Conservation (phyloP, 2,797 vertebrate genomes). For the Podarcis lilfordi region DNA sequence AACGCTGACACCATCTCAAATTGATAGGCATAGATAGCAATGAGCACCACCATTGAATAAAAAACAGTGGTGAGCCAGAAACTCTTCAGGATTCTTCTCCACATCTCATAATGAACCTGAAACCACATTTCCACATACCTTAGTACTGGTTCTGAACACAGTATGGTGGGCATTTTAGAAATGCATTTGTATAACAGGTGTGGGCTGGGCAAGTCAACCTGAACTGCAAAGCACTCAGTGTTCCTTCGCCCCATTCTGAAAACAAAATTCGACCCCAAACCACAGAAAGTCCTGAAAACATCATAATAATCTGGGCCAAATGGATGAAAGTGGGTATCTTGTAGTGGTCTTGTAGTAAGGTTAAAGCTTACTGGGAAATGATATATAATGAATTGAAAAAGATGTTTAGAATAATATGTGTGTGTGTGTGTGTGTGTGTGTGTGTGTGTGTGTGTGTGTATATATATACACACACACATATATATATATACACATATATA, state of each 20-base stretch:
- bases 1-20: constrained; percentile 82
- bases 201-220: neutral
- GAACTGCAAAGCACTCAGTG: neutral
- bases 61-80: constrained; percentile 83
- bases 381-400: no score
- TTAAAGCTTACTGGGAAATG: no score
- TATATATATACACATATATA: no score
- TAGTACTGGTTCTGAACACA: neutral
- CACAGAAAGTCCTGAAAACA: neutral
- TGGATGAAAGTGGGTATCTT: neutral
- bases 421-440: no score
- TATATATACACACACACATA: no score
- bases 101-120: constrained; percentile 75
- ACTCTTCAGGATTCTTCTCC: constrained; percentile 78
- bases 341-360: no score
- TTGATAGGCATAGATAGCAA: constrained; percentile 82
- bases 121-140: neutral
- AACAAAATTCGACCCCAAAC: neutral
- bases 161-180: neutral
- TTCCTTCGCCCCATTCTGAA: neutral
- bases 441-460: no score
- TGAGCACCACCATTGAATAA: constrained; percentile 83
- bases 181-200: neutral
- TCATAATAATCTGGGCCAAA: neutral
- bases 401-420: no score